phyloP scores from a whole-genome alignment of 2,113 vertebrate species.

The Rhinopithecus roxellana region DNA sequence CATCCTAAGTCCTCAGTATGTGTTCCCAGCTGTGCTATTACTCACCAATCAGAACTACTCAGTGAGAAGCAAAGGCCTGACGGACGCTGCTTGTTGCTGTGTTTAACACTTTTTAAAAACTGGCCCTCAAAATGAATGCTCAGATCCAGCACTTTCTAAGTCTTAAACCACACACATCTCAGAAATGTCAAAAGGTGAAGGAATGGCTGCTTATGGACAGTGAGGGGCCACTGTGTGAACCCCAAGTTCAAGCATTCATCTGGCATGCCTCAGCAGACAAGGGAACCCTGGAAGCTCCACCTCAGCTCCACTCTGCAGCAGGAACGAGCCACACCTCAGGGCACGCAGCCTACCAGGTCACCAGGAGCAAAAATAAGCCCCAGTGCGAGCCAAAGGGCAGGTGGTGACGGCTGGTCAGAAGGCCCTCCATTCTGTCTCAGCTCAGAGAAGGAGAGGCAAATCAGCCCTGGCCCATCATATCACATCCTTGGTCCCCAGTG shows the following conservation, averaged over 20 bases:
- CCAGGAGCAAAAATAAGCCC: background rate
- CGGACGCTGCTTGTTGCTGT: accelerated
- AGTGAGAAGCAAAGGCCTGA: background rate
- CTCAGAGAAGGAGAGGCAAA: background rate
- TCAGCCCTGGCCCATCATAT: background rate
- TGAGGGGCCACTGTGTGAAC: too few relatives aligned
- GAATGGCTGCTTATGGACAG: background rate
- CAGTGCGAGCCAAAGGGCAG: background rate
- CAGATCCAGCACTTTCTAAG: background rate
- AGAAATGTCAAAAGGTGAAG: background rate
- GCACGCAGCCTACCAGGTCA: background rate
- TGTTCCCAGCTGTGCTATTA: background rate
- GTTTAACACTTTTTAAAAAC: background rate
- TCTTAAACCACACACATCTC: background rate
- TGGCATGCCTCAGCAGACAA: background rate
- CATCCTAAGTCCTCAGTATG: too few relatives aligned
- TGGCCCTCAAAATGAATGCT: accelerated
- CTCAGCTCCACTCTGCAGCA: background rate
- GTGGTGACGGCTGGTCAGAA: too few relatives aligned
- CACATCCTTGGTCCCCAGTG: background rate
- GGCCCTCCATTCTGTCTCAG: background rate
- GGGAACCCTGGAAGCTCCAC: background rate
- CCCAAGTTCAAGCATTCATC: background rate
- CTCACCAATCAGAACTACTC: background rate
- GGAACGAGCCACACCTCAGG: background rate